Base-by-base conservation (phyloP, 2,888 invertebrate genomes). In the Harpalus rubripes region DNA sequence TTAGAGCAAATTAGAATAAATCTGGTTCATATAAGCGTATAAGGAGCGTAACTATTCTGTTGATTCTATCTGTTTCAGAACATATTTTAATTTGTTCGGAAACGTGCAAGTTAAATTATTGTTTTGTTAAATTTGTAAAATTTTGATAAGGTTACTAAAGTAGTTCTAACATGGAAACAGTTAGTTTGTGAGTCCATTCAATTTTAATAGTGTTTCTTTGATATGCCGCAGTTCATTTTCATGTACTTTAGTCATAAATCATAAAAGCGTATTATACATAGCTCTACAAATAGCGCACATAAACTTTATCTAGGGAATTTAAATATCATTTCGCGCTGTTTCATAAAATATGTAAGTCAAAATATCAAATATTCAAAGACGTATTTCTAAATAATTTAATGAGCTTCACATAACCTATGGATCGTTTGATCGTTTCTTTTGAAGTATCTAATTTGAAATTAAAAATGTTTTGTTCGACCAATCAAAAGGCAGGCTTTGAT, bases 401-500 rank as follows among this genome's bases (percentile, higher is more conserved):
- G 12, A 52, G 12, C 8, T 8, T 44, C 1, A 44, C 44, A 44
- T 10, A 44, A 44, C 8, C 44, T 44, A 10, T 44, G 44, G 4
- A 10, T 65, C 32, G 65, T 65, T 65, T 65, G 65, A 65, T 61
- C 22, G 16, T 61, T 16, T 63, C 63, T 63, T 18, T 59, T 8
- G 16, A 22, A 63, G 12, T 26, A 10, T 63, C 18, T 12, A 15
- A 26, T 15, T 63, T 26, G 26, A 63, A 26, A 26, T 63, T 18
- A 63, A 63, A 26, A 63, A 63, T 26, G 63, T 63, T 32, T 15
- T 68, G 68, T 68, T 39, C 4, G n/a, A 32, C 68, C 68, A 68
- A 68, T 68, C 39, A 68, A 68, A 68, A 68, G 32, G 7, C 12
- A 15, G 39, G 4, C n/a, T 68, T 68, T 68, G 39, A 68, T 32